Conservation (phyloP, 2,888 invertebrate species). For the Brachyptera putata region DNA sequence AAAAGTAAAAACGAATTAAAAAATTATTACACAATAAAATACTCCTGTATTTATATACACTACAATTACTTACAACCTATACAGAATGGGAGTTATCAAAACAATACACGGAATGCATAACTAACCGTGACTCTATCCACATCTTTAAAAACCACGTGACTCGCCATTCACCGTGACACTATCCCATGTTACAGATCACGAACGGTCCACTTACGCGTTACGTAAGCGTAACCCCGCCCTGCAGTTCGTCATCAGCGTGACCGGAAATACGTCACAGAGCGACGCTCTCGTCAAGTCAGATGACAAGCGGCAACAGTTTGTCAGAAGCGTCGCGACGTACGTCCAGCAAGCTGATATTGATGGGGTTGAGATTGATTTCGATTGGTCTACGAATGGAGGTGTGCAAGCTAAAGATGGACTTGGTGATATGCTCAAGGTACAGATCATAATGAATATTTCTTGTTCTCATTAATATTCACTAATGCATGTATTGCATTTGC, state of each 20-base stretch:
- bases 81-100: too few relatives aligned
- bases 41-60: too few relatives aligned
- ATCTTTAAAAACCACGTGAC: too few relatives aligned
- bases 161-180: too few relatives aligned
- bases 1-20: too few relatives aligned
- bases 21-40: too few relatives aligned
- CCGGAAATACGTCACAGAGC: slow-evolving; percentile 18
- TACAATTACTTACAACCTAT: too few relatives aligned
- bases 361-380: slow-evolving; percentile 35
- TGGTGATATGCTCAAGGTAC: slow-evolving; percentile 32
- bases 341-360: slow-evolving; percentile 33
- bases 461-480: neutral
- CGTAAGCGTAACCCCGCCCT: slow-evolving; percentile 30
- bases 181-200: slow-evolving; percentile 6
- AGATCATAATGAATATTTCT: neutral
- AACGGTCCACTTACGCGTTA: slow-evolving; percentile 8
- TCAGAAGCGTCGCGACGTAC: slow-evolving; percentile 24
- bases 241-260: slow-evolving; percentile 28
- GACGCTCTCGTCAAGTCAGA: slow-evolving; percentile 30
- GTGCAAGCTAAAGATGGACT: slow-evolving; percentile 29
- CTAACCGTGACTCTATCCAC: too few relatives aligned
- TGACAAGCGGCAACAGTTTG: slow-evolving; percentile 23
- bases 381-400: slow-evolving; percentile 30
- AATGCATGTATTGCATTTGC: too few relatives aligned
- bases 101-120: too few relatives aligned